Evolutionary conservation across 2,797 vertebrate genomes (phyloP), one percentile per base, ranked within the genome.

Genomic region (Acanthurus lineatus): DNA sequence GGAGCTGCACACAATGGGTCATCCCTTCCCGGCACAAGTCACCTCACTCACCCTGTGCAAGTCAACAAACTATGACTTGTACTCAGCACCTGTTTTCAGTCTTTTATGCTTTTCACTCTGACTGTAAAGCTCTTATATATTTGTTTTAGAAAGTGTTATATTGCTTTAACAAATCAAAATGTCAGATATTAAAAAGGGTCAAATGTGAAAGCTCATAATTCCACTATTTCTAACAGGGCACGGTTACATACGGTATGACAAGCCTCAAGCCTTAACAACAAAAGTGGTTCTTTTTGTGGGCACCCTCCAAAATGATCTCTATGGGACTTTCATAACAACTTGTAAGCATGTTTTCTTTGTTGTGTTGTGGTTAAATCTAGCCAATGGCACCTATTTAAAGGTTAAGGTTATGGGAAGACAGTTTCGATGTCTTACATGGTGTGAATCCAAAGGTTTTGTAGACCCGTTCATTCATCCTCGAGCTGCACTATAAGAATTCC

Each of bases 1-100:
- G 8, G 6, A 45, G 45, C 44, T 22, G 17, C 25, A 52, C n/a
- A 63, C n/a, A 62, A 28, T 57, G 35, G 57, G 62, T 67, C 68
- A 51, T 57, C 62, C 5, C 28, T 45, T 57, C 47, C 4, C 5
- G 1, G 54, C 9, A 65, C 35, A 63, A 5, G 51, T 62, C 22
- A 14, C 45, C 22, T 49, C 16, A 53, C 6, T 42, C 16, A 53
- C 4, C 32, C 53, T 35, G 12, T 61, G 10, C 53, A 4, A 47
- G n/a, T 25, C 48, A 47, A 45, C 59, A 58, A 28, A 44, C 14
- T 12, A 1, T 20, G 59, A 49, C n/a, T 7, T 72, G 47, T 56
- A 25, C 57, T 73, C 35, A 59, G 2, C 12, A 59, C 3, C 19
- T 57, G 54, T 20, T 59, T 20, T 59, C 32, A 42, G 49, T 56